Evolutionary conservation across 37 sponge, comb jelly and placozoan species (phyloP), one percentile per base, ranked within the genome.

Genomic region (Aphrocallistes beatrix): DNA sequence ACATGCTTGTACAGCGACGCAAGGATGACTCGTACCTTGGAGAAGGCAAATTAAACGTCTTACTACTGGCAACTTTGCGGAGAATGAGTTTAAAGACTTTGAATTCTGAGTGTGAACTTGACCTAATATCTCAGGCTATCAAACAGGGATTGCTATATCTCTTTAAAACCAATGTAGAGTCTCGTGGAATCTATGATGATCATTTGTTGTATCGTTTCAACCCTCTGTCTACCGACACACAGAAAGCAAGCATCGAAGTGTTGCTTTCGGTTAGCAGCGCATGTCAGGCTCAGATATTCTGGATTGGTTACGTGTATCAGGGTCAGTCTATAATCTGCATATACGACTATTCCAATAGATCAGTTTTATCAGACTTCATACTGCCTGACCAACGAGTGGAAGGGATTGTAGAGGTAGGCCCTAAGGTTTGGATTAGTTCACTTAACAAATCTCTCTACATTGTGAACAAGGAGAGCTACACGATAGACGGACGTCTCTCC

Each of bases 181-280:
- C 75, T 13, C 75, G 75, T 60, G 75, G n/a, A 19, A 60, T 60
- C n/a, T 19, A 60, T 13, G n/a, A 60, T 13, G n/a, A 60, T 30
- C 8, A 60, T 13, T 30, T 60, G 10, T 13, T 60, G 3, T 60
- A 60, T 13, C 10, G 75, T 25, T 60, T 60, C 34, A 60, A 60
- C 75, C 75, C 75, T 13, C 75, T 60, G 6, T 60, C 75, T 13
- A 60, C 75, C n/a, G 75, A 60, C 75, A 60, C 75, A 13, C 75
- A 60, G 34, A 60, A 60, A 13, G 75, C 75, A 3, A 60, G 75
- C n/a, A 60, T 60, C 75, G 75, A 60, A 13, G 75, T 60, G 32
- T 30, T 60, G 3, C 75, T 60, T 13, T 13, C 32, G 6, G n/a
- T 60, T 13, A 60, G n/a, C 34, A 28, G n/a, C 75, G n/a, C 6